Conservation (phyloP, 2,888 invertebrate genomes). For the Drosophila ezoana region DNA sequence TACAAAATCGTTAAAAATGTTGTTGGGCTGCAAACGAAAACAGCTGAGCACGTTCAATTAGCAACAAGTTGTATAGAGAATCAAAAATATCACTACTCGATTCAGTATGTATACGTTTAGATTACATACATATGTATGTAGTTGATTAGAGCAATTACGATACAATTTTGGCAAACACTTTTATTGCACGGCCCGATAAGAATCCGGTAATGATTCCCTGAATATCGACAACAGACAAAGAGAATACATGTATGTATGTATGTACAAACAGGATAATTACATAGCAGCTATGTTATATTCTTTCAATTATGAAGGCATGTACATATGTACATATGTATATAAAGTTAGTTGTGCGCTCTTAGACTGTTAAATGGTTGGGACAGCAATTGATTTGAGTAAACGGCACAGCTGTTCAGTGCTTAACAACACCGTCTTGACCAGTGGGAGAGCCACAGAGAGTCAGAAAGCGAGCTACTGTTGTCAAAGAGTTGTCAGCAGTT, state of each 20-base stretch:
- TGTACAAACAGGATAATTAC: not conserved
- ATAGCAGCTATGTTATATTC: slow-evolving; percentile 1
- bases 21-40: not conserved
- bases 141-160: slow-evolving; percentile 61
- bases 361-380: slow-evolving; percentile 25
- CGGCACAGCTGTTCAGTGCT: slow-evolving; percentile 57
- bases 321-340: not conserved
- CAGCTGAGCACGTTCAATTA: slow-evolving; percentile 48
- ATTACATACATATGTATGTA: too few relatives aligned
- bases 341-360: slow-evolving; percentile 35
- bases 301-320: slow-evolving; percentile 20
- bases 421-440: slow-evolving; percentile 56
- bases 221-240: slow-evolving; percentile 35
- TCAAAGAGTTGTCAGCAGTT: slow-evolving; percentile 49
- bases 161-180: slow-evolving; percentile 56
- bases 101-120: slow-evolving; percentile 27
- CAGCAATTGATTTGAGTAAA: slow-evolving; percentile 41
- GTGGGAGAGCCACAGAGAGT: slow-evolving; percentile 25
- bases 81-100: slow-evolving; percentile 35
- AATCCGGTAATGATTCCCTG: slow-evolving; percentile 8
- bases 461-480: not conserved
- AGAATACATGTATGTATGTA: slow-evolving; percentile 6
- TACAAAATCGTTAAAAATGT: not conserved
- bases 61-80: slow-evolving; percentile 39
- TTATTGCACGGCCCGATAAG: slow-evolving; percentile 35